Evolutionary conservation across 2,797 vertebrate genomes (phyloP), one percentile per base, ranked within the genome.

Genomic region (Distichodus sexfasciatus): DNA sequence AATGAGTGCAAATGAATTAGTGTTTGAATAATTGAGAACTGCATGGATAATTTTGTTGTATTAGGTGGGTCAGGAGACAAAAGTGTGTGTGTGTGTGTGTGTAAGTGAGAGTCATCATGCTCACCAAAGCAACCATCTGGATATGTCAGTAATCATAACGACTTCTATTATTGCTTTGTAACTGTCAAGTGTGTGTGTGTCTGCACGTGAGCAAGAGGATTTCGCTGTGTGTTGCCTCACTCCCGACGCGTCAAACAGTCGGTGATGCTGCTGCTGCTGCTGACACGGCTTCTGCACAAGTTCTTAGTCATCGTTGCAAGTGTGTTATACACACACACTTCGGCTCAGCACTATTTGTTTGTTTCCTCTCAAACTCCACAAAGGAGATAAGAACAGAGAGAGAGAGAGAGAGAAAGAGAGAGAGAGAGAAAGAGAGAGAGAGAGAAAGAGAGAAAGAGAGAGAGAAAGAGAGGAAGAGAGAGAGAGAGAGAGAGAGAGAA

Each of bases 241-340:
- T 31, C 48, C n/a, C 26, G 24, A 15, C 48, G 1, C 28, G 26
- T 53, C 48, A 29, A 15, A 31, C 26, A 28, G 12, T 31, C 14
- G 14, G 6, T 4, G 11, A 23, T 9, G 19, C n/a, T n/a, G n/a
- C n/a, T 50, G 47, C 11, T 50, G 24, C 26, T 8, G 48, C 48
- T 53, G 48, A 53, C 28, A 28, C 48, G 31, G 48, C 48, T 53
- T 28, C 48, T 53, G 24, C 10, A 36, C 31, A 36, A 36, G 11
- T 55, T 36, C 53, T 55, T 55, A 55, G 53, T 55, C 53, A 55
- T 55, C 53, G 36, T 21, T 35, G 29, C 2, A 31, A 35, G 53
- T 5, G 31, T 35, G 29, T 19, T 55, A 36, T 55, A 31, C n/a
- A n/a, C 26, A 17, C 48, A 8, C 31, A 24, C 48, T 53, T 28